Evolutionary conservation across 2,113 vertebrate species (phyloP), one percentile per base, ranked within the genome.

Genomic region (Chaenocephalus aceratus): DNA sequence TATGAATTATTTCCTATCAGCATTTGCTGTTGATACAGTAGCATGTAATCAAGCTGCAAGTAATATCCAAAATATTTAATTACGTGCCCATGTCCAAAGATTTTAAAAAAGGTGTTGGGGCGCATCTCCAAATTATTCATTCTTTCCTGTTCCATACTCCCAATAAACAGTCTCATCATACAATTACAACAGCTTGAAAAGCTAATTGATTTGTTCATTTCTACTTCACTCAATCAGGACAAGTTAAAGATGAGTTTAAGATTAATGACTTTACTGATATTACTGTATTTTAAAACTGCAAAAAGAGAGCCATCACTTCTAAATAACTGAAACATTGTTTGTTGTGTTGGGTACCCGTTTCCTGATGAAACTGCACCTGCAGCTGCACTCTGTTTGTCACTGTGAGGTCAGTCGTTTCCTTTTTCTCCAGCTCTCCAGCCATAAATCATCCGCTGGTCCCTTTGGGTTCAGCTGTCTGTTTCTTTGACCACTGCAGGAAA

Each of bases 391-490:
- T 64, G 18, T 73, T 66, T 76, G 46, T 77, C 80, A 64, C n/a
- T 5, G 18, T 46, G 56, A 73, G 51, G 70, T 74, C 60, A 58
- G 45, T 26, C 8, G 34, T 67, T 59, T 34, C 8, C n/a, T 45
- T 54, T 26, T 54, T 26, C 63, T 56, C 16, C 16, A n/a, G 51
- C 15, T 72, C 57, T 52, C 34, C 12, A 49, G 10, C 41, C 74
- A 79, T 89, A 82, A 48, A 63, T 89, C 75, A 77, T 52, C 60
- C 46, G 23, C 44, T 56, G 53, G 41, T 72, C 61, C 57, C 53
- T 61, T 68, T 64, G 71, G 61, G 21, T n/a, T 69, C 57, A 51
- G 46, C 52, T 72, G 46, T 54, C 41, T 69, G 66, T 56, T 56
- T 57, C 12, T 51, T 49, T 53, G 67, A 88, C 61, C 18, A 34